These are phyloP conservation scores for Neosilurus mollespiculum DNA, from an alignment of 2,797 vertebrate species.

Conservation along the genomic window DNA sequence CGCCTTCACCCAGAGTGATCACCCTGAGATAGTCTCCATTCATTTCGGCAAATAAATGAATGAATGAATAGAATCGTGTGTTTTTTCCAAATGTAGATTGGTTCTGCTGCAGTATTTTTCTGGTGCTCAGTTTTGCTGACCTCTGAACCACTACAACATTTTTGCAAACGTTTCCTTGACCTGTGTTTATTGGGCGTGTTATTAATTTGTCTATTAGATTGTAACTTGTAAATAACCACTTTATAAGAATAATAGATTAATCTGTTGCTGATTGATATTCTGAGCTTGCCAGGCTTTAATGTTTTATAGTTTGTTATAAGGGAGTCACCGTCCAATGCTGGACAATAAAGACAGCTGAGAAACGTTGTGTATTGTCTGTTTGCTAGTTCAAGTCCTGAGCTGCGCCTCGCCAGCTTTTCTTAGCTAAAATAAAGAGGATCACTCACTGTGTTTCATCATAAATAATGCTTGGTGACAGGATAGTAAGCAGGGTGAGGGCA, in stretches of 20 bases:
- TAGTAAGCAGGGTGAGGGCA: conserved; percentile 38
- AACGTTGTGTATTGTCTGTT: not conserved
- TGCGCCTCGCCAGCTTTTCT: conserved; percentile 15
- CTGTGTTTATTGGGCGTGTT: not conserved
- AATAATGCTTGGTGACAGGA: conserved; percentile 37
- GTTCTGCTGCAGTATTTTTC: not conserved
- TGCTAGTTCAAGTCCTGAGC: not conserved
- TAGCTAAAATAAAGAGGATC: conserved; percentile 31
- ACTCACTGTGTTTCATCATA: conserved; percentile 37
- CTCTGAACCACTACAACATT: not conserved
- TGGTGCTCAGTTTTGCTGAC: not conserved
- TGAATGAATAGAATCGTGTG: not conserved
- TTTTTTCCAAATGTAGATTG: not conserved
- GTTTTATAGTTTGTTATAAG: not conserved
- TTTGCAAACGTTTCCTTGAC: not conserved
- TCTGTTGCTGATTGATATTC: not conserved
- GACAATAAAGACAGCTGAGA: not conserved
- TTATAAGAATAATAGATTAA: not conserved
- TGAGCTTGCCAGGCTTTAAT: not conserved
- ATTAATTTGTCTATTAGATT: not conserved
- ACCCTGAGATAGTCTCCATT: too few relatives aligned
- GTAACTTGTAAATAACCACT: not conserved
- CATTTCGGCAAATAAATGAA: too few relatives aligned
- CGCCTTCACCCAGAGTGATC: too few relatives aligned
- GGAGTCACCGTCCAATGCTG: not conserved